Percentiles rank a stretch among this genome's conserved stretches.
These are phyloP conservation scores for Procambarus clarkii DNA, from an alignment of 1,140 invertebrate genomes.

Conservation along the genomic window DNA sequence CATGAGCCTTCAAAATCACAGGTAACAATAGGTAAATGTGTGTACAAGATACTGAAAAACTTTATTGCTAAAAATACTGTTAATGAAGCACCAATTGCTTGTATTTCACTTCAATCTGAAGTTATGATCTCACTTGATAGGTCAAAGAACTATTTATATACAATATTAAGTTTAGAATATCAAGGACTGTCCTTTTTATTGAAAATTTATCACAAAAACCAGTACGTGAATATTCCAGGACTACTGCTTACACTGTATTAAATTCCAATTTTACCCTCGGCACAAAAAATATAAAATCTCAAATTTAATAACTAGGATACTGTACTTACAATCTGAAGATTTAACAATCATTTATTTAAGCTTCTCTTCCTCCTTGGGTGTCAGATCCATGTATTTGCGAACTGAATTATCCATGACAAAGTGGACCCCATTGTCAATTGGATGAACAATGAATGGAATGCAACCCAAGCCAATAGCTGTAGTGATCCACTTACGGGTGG, in stretches of 20 bases:
- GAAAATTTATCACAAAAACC: too few species aligned
- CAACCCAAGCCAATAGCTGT: conserved; percentile 86
- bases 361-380: not conserved
- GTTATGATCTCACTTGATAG: not conserved
- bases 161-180: too few species aligned
- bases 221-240: too few species aligned
- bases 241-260: too few species aligned
- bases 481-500: conserved; percentile 82
- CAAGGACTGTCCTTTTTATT: too few species aligned
- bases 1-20: not conserved
- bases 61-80: not conserved
- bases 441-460: conserved; percentile 94
- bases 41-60: not conserved
- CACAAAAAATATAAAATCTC: too few species aligned
- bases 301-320: too few species aligned
- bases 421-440: conserved; percentile 91
- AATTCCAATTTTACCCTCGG: too few species aligned
- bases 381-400: conserved; percentile 63
- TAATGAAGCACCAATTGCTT: not conserved
- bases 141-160: not conserved
- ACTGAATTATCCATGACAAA: conserved; percentile 83
- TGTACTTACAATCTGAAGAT: too few species aligned
- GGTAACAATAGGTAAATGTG: not conserved
- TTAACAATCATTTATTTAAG: not conserved
- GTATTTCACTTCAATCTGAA: not conserved